Evolutionary conservation across 2,888 invertebrate genomes (phyloP), one percentile per base, ranked within the genome.

Genomic region (Epinotia brunnichana): DNA sequence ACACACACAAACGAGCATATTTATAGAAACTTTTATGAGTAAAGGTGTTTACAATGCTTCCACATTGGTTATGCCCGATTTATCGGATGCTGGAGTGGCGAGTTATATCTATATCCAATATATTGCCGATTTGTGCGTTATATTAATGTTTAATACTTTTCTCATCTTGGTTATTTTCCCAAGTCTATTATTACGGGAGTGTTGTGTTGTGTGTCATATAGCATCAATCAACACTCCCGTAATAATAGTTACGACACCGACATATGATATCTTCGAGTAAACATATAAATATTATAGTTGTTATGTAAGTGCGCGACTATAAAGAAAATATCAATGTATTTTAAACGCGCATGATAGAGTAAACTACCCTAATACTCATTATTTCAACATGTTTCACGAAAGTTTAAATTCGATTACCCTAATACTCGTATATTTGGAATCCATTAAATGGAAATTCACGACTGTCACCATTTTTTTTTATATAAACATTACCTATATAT

Each of bases 1-100:
- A 88, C 90, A 84, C 85, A 81, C 85, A 86, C 87, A 84, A 84
- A 86, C 83, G 81, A 80, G 82, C 78, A 75, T 92, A 92, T 93
- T 92, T 88, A 90, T 92, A 92, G 92, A 90, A 59, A 84, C 79
- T 85, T 88, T 90, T 90, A 89, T 89, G 79, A 82, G 80, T 80
- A 89, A 90, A 88, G 85, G 86, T 88, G 89, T 91, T 91, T 92
- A 90, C 86, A 82, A 80, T 80, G 82, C 81, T 79, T 75, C 77
- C 82, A 83, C 82, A 82, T 84, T 87, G 85, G 85, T 87, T 87
- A 82, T 83, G 83, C 81, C 81, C 82, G 80, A 80, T 80, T 79
- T 63, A 63, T 69, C 51, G 19, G 51, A 66, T 44, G 19, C 63
- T 69, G 63, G 63, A 69, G 56, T 44, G 39, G 56, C 48, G 57